phyloP scores from a whole-genome alignment of 2,113 vertebrate species.

The Peucedramus taeniatus region DNA sequence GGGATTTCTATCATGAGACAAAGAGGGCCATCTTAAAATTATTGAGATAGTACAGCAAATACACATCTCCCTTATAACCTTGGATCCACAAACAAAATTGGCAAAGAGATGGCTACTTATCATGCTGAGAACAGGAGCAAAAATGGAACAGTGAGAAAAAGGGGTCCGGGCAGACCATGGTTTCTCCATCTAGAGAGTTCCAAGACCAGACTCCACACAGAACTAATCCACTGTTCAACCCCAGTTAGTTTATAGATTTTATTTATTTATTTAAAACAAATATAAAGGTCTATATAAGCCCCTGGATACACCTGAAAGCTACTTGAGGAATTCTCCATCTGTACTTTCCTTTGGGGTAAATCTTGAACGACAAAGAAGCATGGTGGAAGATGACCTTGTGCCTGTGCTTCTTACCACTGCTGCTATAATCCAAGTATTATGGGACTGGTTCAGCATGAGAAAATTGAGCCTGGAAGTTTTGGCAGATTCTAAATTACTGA shows the following conservation, averaged over 20 bases:
- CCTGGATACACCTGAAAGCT: background rate
- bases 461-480: background rate
- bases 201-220: rapidly evolving
- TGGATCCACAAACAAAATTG: background rate
- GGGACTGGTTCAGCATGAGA: background rate
- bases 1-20: background rate
- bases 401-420: background rate
- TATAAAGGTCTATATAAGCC: background rate
- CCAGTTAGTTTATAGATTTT: background rate
- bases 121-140: background rate
- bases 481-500: background rate
- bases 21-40: background rate
- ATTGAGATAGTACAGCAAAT: background rate
- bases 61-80: background rate
- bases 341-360: background rate
- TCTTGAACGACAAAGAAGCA: background rate
- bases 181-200: background rate
- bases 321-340: background rate
- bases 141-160: background rate
- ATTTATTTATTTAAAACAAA: background rate
- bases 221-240: background rate
- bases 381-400: background rate
- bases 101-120: background rate
- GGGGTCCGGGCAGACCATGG: background rate
- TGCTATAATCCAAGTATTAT: background rate